Evolutionary conservation across 2,888 invertebrate species (phyloP).

Genomic region (Rhamnusium bicolor): DNA sequence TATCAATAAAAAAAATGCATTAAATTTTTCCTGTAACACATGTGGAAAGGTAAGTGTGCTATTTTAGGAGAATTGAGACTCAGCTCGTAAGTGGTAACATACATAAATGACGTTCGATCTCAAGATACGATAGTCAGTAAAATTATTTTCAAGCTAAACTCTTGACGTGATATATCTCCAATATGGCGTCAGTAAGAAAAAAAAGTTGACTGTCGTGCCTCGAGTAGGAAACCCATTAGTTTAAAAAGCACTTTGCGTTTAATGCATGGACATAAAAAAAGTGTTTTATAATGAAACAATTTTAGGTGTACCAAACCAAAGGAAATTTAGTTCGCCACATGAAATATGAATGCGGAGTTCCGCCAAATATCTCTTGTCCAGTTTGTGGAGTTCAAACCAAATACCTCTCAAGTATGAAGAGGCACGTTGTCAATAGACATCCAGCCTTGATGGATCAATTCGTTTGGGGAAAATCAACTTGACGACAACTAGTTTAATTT

Average conservation of each 20-base stretch:
- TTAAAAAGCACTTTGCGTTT: no score
- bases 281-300: constrained; percentile 3
- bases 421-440: constrained; percentile 39
- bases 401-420: constrained; percentile 49
- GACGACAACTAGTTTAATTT: neutral
- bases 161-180: no score
- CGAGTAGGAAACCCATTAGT: no score
- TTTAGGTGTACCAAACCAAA: constrained; percentile 47
- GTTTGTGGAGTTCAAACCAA: constrained; percentile 47
- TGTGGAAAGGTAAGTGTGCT: constrained; percentile 13
- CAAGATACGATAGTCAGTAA: no score
- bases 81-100: no score
- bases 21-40: neutral
- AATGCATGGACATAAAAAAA: no score
- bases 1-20: neutral
- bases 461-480: neutral
- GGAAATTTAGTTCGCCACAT: constrained; percentile 51
- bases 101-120: no score
- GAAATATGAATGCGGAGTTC: constrained; percentile 53
- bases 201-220: no score
- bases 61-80: no score
- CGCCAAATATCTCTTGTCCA: constrained; percentile 49
- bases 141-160: no score
- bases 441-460: neutral
- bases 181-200: no score